Percentiles rank a stretch among this genome's conserved stretches.
These are phyloP conservation scores for Meloidogyne hapla DNA, from an alignment of 1,140 invertebrate genomes.

Conservation along the genomic window DNA sequence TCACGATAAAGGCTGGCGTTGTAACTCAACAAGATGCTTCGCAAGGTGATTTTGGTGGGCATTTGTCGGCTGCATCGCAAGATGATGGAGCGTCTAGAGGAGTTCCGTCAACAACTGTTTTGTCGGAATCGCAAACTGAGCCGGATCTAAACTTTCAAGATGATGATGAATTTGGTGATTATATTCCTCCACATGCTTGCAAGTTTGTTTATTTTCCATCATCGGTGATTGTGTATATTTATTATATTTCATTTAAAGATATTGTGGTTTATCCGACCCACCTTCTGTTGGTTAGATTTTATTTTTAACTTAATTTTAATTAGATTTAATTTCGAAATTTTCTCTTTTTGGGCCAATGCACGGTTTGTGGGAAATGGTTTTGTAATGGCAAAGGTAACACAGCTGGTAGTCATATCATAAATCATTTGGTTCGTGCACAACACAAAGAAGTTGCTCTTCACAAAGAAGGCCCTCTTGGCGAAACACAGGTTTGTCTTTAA, in stretches of 20 bases:
- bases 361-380: constrained; percentile 98
- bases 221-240: not conserved
- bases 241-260: constrained; percentile 57
- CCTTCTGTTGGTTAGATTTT: constrained; percentile 94
- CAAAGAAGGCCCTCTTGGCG: constrained; percentile 91
- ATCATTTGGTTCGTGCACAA: constrained; percentile 93
- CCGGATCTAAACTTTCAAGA: constrained; percentile 43
- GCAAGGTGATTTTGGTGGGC: not conserved
- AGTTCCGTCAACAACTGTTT: constrained; percentile 5
- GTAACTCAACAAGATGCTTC: constrained; percentile 27
- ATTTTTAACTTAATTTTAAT: too few species aligned
- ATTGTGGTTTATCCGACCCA: constrained; percentile 97
- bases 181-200: constrained; percentile 60
- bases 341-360: too few species aligned
- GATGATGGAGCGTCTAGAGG: constrained; percentile 14
- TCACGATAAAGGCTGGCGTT: constrained; percentile 21
- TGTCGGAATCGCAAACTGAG: constrained; percentile 24
- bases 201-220: constrained; percentile 32
- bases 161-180: constrained; percentile 44
- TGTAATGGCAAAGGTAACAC: constrained; percentile 97
- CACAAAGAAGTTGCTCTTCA: constrained; percentile 98
- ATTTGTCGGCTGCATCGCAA: constrained; percentile 15
- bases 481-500: constrained; percentile 74
- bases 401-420: constrained; percentile 96
- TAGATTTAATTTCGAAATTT: too few species aligned